These are phyloP conservation scores for Xyrauchen texanus DNA, from an alignment of 2,113 vertebrate species.

Conservation along the genomic window DNA sequence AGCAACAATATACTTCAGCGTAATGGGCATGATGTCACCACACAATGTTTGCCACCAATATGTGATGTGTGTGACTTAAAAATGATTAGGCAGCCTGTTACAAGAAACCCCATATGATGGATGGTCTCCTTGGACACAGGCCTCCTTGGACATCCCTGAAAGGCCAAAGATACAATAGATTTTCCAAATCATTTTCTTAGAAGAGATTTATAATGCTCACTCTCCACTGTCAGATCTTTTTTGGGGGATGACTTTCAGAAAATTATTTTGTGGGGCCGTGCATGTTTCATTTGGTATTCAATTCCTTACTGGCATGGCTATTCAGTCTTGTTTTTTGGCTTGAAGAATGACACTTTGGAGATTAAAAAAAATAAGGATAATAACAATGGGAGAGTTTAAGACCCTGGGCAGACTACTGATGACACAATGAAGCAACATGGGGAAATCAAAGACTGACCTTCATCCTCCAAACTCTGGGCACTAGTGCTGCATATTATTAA, in stretches of 20 bases:
- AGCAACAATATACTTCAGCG: not conserved
- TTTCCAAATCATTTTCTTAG: constrained; percentile 37
- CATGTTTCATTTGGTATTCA: constrained; percentile 51
- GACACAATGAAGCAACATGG: constrained; percentile 36
- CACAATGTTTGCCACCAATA: not conserved
- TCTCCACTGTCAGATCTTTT: constrained; percentile 52
- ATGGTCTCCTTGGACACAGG: no score
- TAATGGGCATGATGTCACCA: constrained; percentile 7
- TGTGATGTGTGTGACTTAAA: constrained; percentile 27
- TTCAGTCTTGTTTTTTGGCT: constrained; percentile 48
- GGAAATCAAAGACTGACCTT: constrained; percentile 7
- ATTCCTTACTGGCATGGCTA: constrained; percentile 52
- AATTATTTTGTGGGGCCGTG: constrained; percentile 56
- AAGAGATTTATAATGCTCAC: constrained; percentile 53
- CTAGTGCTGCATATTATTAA: constrained; percentile 10
- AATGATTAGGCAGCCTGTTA: constrained; percentile 33
- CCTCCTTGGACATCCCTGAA: constrained; percentile 34
- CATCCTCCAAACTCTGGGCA: constrained; percentile 16
- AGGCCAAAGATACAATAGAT: constrained; percentile 32
- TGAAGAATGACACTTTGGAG: constrained; percentile 32
- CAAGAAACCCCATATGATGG: constrained; percentile 18
- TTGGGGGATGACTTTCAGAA: constrained; percentile 59
- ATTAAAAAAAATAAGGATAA: not conserved
- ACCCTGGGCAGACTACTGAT: constrained; percentile 34
- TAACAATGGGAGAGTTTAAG: constrained; percentile 48